Evolutionary conservation across 2,113 vertebrate species (phyloP).

Genomic region (Rhinopomastus cyanomelas): DNA sequence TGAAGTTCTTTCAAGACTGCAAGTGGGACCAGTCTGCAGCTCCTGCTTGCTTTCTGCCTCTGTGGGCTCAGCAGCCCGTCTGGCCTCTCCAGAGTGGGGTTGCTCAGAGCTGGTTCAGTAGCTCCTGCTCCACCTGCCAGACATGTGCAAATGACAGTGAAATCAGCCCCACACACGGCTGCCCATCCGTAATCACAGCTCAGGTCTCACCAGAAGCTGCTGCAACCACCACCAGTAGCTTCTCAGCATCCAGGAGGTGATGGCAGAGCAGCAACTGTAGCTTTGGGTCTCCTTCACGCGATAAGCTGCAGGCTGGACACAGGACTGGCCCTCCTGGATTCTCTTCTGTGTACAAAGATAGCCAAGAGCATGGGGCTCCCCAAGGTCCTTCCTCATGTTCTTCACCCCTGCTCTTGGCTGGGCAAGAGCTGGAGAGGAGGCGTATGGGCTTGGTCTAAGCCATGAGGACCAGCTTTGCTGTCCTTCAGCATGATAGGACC

Average conservation of each 20-base stretch:
- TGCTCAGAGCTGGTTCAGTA: conserved; percentile 7
- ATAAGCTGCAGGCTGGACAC: neutral
- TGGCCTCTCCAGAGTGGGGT: neutral
- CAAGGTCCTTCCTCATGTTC: neutral
- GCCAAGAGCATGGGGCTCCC: neutral
- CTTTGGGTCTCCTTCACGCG: neutral
- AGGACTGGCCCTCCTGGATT: neutral
- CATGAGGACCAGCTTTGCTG: neutral
- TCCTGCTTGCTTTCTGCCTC: rapidly evolving
- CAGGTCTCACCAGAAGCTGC: conserved; percentile 41
- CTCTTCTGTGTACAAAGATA: neutral
- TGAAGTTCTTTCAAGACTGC: neutral
- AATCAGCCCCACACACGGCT: conserved; percentile 8
- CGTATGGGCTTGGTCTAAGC: rapidly evolving
- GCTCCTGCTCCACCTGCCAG: conserved; percentile 71
- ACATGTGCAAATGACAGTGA: conserved; percentile 46
- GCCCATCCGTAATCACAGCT: conserved; percentile 67
- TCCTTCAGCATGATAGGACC: rapidly evolving
- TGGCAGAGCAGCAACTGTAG: neutral
- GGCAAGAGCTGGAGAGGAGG: neutral
- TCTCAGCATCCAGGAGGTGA: neutral
- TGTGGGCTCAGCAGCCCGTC: rapidly evolving
- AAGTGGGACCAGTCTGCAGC: neutral
- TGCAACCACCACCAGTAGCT: neutral
- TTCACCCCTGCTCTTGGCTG: neutral